Conservation (phyloP, 2,888 invertebrate species). For the Lithophane ornitopus region DNA sequence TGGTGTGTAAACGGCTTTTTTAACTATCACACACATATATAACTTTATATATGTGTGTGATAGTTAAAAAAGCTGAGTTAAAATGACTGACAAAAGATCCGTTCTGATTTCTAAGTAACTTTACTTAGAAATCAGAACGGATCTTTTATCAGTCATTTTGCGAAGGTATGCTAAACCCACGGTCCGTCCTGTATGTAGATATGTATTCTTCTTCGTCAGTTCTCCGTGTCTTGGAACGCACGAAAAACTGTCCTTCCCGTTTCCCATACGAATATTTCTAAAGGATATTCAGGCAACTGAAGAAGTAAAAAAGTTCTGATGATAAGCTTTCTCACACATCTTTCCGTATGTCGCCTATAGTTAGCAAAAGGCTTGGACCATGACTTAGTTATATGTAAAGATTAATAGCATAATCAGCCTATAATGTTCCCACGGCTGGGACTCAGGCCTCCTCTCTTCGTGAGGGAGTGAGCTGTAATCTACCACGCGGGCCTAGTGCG, state of each 20-base stretch:
- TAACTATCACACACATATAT: too few relatives aligned
- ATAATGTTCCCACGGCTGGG: too few relatives aligned
- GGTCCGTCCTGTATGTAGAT: background rate
- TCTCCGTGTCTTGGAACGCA: background rate
- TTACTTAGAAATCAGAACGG: background rate
- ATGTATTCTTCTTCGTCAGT: background rate
- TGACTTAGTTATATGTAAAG: slow-evolving; percentile 16
- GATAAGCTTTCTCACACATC: background rate
- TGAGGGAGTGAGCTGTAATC: too few relatives aligned
- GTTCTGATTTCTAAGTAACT: too few relatives aligned
- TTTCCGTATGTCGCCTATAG: background rate
- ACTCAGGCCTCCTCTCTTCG: too few relatives aligned
- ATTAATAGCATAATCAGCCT: too few relatives aligned
- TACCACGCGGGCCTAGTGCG: too few relatives aligned
- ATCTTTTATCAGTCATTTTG: background rate
- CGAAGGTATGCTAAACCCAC: background rate
- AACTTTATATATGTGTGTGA: too few relatives aligned
- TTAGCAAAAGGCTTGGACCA: slow-evolving; percentile 17
- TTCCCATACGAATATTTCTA: background rate
- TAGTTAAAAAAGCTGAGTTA: too few relatives aligned
- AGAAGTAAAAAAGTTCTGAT: background rate
- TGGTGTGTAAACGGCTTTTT: slow-evolving; percentile 1
- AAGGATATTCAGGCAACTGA: background rate
- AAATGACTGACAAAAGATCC: too few relatives aligned
- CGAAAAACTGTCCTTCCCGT: background rate